Evolutionary conservation across 2,888 invertebrate species (phyloP).

Genomic region (Mesorhabditis belari): DNA sequence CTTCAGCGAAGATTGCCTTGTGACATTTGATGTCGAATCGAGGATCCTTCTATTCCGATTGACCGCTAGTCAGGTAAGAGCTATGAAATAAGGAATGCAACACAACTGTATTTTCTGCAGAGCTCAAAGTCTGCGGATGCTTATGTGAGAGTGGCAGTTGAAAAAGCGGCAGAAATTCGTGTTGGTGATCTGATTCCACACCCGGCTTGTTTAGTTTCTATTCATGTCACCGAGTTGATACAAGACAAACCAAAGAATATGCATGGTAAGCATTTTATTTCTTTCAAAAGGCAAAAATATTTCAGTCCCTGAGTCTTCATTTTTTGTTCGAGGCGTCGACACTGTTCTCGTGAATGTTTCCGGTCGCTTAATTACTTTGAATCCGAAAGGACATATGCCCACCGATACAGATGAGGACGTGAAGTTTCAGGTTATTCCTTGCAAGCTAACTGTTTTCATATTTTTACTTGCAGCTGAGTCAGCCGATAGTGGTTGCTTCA

Average conservation of each 20-base stretch:
- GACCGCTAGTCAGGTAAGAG: constrained; percentile 4
- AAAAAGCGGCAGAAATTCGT: constrained; percentile 63
- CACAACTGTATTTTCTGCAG: not conserved
- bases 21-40: constrained; percentile 33
- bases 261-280: not conserved
- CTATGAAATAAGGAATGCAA: constrained; percentile 1
- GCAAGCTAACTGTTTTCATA: not conserved
- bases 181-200: constrained; percentile 84
- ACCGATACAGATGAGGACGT: constrained; percentile 58
- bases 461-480: constrained; percentile 41
- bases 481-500: constrained; percentile 81
- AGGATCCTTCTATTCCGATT: constrained; percentile 30
- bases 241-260: constrained; percentile 49
- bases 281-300: not conserved
- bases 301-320: constrained; percentile 19
- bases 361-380: constrained; percentile 82
- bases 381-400: constrained; percentile 22
- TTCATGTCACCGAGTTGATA: constrained; percentile 80
- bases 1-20: constrained; percentile 59
- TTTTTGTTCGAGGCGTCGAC: constrained; percentile 55
- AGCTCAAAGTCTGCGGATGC: not conserved
- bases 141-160: constrained; percentile 24
- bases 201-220: constrained; percentile 89
- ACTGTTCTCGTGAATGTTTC: constrained; percentile 85
- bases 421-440: not conserved